Evolutionary conservation across 2,113 vertebrate species (phyloP).

Genomic region (Gorsachius goisagi): DNA sequence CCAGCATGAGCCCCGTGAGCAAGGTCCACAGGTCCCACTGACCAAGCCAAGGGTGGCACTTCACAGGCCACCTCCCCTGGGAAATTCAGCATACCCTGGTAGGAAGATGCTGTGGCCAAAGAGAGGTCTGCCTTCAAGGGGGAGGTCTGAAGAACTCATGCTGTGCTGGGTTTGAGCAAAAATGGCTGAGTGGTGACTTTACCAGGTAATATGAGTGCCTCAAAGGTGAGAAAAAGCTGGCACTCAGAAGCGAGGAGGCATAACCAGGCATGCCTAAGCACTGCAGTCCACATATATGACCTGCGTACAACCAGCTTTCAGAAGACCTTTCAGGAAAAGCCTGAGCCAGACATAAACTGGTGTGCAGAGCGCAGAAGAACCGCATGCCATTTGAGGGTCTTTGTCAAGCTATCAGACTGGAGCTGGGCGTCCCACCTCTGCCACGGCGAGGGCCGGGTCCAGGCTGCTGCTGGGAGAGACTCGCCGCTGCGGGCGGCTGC

Average conservation of each 20-base stretch:
- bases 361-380: not conserved
- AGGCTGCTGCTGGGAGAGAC: not conserved
- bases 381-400: not conserved
- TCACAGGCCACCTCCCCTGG: not conserved
- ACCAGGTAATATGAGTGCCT: not conserved
- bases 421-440: not conserved
- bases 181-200: not conserved
- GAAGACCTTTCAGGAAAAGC: not conserved
- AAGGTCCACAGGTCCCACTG: not conserved
- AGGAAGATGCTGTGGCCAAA: not conserved
- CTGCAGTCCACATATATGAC: not conserved
- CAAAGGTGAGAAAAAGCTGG: not conserved
- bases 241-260: not conserved
- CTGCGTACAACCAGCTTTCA: fast-evolving
- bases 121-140: not conserved
- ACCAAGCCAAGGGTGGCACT: not conserved
- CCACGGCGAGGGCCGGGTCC: fast-evolving
- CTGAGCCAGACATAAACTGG: not conserved
- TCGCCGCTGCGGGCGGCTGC: not conserved
- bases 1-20: not conserved
- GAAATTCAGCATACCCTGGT: not conserved
- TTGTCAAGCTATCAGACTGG: not conserved
- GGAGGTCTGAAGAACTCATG: not conserved
- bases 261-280: not conserved
- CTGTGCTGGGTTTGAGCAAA: not conserved